phyloP scores from a whole-genome alignment of 2,888 invertebrate species.

The Sialis fuliginosa region DNA sequence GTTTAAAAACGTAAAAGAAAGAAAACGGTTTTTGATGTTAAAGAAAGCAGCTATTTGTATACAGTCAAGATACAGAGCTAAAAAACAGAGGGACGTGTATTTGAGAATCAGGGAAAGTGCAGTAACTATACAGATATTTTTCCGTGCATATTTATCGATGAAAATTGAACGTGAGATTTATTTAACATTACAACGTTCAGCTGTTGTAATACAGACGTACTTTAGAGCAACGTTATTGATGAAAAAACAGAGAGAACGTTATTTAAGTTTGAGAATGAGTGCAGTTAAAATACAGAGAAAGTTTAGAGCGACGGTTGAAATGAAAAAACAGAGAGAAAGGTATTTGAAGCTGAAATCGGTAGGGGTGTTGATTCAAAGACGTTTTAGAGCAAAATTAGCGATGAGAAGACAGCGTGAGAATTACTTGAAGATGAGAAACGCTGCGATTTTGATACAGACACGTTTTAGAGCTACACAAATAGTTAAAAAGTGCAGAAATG shows the following conservation, averaged over 20 bases:
- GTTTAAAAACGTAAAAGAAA: no score
- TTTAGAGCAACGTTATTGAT: conserved; percentile 21
- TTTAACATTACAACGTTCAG: conserved; percentile 15
- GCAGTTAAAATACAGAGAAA: conserved; percentile 25
- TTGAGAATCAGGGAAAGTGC: conserved; percentile 14
- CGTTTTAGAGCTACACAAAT: conserved; percentile 9
- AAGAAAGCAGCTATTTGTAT: conserved; percentile 19
- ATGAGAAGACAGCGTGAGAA: conserved; percentile 15
- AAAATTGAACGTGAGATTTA: conserved; percentile 11
- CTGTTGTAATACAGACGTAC: conserved; percentile 27
- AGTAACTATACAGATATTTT: conserved; percentile 17
- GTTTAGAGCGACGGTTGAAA: conserved; percentile 18
- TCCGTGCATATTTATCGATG: conserved; percentile 14
- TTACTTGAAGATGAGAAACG: conserved; percentile 15
- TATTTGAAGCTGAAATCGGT: conserved; percentile 24
- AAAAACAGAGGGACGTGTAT: conserved; percentile 18
- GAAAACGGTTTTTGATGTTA: no score
- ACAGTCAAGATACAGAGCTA: conserved; percentile 27
- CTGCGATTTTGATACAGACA: conserved; percentile 10
- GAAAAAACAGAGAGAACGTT: conserved; percentile 18
- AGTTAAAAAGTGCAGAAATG: conserved; percentile 14
- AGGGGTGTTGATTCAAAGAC: conserved; percentile 25
- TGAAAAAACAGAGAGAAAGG: conserved; percentile 18
- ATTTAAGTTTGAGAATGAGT: conserved; percentile 21
- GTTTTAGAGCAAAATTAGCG: conserved; percentile 18